Evolutionary conservation across 2,888 invertebrate species (phyloP).

Genomic region (Prosapia bicincta): DNA sequence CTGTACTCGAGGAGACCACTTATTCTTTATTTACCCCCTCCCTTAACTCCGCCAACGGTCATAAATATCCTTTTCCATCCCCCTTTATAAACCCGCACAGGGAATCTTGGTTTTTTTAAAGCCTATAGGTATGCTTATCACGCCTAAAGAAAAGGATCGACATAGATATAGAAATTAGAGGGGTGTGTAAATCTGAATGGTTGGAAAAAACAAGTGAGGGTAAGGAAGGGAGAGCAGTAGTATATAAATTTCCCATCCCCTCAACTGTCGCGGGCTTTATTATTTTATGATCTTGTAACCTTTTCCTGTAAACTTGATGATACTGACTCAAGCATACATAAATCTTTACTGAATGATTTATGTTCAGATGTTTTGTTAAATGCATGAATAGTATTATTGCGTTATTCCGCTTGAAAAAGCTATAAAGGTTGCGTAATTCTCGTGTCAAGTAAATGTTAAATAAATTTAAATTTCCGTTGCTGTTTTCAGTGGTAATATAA

Average conservation of each 20-base stretch:
- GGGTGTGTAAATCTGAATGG: not conserved
- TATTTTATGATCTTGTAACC: not conserved
- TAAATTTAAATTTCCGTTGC: no score
- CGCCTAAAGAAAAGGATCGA: not conserved
- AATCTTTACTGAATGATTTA: not conserved
- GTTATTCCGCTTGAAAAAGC: no score
- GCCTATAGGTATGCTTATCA: not conserved
- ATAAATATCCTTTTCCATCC: slow-evolving; percentile 10
- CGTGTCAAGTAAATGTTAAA: no score
- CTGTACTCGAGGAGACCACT: slow-evolving; percentile 15
- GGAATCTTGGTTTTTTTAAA: not conserved
- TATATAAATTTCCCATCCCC: slow-evolving; percentile 20
- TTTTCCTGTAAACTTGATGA: not conserved
- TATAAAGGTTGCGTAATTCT: no score
- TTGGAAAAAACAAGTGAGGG: not conserved
- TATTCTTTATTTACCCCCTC: slow-evolving; percentile 24
- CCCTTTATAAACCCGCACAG: not conserved
- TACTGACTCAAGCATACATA: not conserved
- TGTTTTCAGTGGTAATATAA: no score
- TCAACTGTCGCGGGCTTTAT: not conserved
- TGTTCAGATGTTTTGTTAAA: no score
- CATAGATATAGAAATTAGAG: not conserved
- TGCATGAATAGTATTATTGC: no score
- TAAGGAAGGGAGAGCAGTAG: slow-evolving; percentile 5
- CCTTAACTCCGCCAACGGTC: not conserved